Percentiles rank a stretch among this genome's conserved stretches.
Conservation (phyloP, 2,113 vertebrate genomes). For the Lanius collurio region DNA sequence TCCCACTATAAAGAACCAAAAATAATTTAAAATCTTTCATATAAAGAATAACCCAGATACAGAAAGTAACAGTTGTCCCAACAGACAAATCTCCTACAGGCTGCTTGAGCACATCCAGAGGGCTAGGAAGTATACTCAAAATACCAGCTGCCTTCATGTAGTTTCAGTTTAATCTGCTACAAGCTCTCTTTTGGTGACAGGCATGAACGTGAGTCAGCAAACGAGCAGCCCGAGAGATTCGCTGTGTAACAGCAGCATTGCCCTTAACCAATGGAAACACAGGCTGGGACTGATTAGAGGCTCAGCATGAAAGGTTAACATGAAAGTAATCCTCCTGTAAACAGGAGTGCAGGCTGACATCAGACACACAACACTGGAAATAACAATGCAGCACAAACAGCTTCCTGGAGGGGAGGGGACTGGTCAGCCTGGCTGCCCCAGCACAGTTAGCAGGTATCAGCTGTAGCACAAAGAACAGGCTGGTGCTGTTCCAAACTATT, state of each 20-base stretch:
- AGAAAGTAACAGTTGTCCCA: not conserved
- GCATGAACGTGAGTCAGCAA: conserved; percentile 28
- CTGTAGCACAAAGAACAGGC: not conserved
- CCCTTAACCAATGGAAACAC: not conserved
- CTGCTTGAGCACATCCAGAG: not conserved
- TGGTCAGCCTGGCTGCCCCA: not conserved
- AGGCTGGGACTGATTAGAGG: not conserved
- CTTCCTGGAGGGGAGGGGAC: not conserved
- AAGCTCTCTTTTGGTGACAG: not conserved
- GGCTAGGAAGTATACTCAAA: not conserved
- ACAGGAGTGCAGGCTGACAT: not conserved
- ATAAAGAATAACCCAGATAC: not conserved
- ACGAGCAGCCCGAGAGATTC: not conserved
- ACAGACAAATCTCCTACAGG: not conserved
- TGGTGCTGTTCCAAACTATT: not conserved
- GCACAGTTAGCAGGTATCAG: not conserved
- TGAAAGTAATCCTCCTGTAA: not conserved
- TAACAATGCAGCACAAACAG: rapidly evolving
- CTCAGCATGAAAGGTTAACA: not conserved
- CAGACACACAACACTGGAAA: not conserved
- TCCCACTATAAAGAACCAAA: not conserved
- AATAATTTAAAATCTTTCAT: not conserved
- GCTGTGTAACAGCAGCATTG: not conserved
- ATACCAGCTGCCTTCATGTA: not conserved
- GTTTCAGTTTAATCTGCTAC: not conserved